Base-by-base conservation (phyloP, 2,113 vertebrate genomes). In the Suncus etruscus region DNA sequence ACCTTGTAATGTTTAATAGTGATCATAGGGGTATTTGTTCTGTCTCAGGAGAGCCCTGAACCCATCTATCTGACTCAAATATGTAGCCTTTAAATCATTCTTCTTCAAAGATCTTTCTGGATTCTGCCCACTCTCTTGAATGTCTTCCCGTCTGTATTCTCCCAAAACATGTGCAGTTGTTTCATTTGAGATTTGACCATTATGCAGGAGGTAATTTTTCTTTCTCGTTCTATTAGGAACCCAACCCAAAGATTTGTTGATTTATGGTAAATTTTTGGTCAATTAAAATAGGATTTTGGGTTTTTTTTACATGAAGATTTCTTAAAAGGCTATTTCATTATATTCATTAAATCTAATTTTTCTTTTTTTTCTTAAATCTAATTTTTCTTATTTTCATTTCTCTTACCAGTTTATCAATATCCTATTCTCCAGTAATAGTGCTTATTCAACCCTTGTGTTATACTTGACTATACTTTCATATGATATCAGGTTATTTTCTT, bases 161-260 rank as follows among this genome's bases (percentile, higher is more conserved):
- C 16, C 66, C 79, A 91, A 83, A 91, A 79, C 82, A 63, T 51
- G 20, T 66, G 86, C 31, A 85, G 16, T 76, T 84, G 48, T 79
- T 82, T 89, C 50, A 50, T 87, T 86, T 68, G 39, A 92, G 45
- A 81, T 92, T 51, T 91, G 84, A 92, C 16, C 24, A 32, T 6
- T 83, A 16, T 83, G 16, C 24, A 79, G n/a, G 86, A 2, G 90
- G 5, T 24, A 61, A 63, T 25, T 27, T 76, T 65, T 50, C 54
- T 76, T 65, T 50, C 54, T 93, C 74, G 48, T 89, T 86, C 12
- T 79, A 77, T 93, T 76, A 6, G 63, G 20, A 39, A 7, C 8
- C 50, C 31, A 90, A 74, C 22, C 51, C 90, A 72, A 72, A 91
- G 31, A 80, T 87, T 88, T 92, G 32, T 69, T 87, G 61, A 84